Evolutionary conservation across 2,113 vertebrate genomes (phyloP).

Genomic region (Ramphastos sulfuratus): DNA sequence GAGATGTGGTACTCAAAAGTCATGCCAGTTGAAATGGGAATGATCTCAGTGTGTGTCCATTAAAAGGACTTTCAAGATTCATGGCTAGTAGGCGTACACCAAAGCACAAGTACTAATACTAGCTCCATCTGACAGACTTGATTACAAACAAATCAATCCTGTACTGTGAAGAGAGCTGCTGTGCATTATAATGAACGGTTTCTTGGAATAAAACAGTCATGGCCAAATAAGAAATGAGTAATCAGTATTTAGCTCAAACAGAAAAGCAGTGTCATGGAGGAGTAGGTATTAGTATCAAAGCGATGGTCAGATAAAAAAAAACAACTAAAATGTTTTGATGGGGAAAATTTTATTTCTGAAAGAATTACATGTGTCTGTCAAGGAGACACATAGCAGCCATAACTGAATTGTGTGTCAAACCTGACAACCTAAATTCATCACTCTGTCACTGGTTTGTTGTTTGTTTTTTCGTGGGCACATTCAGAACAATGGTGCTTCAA

Average conservation of each 20-base stretch:
- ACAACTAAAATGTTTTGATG: neutral
- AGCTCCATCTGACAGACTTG: neutral
- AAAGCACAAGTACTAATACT: neutral
- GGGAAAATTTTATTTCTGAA: neutral
- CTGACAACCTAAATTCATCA: neutral
- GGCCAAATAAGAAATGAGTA: neutral
- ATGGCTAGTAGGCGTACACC: neutral
- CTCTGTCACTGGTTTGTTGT: neutral
- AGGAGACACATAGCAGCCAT: neutral
- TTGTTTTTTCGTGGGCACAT: neutral
- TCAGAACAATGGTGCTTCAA: neutral
- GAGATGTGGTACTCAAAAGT: neutral
- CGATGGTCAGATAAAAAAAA: neutral
- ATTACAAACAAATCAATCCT: neutral
- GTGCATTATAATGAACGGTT: neutral
- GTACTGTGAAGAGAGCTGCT: neutral
- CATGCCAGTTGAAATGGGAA: neutral
- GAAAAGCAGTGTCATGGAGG: neutral
- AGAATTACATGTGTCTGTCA: neutral
- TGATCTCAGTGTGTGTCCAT: neutral
- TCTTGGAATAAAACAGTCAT: neutral
- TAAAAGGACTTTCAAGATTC: neutral
- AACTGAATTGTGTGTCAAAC: neutral
- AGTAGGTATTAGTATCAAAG: neutral
- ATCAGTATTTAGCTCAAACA: neutral